Evolutionary conservation across 2,888 invertebrate genomes (phyloP), one percentile per base, ranked within the genome.

Genomic region (Ormyrus thymus): DNA sequence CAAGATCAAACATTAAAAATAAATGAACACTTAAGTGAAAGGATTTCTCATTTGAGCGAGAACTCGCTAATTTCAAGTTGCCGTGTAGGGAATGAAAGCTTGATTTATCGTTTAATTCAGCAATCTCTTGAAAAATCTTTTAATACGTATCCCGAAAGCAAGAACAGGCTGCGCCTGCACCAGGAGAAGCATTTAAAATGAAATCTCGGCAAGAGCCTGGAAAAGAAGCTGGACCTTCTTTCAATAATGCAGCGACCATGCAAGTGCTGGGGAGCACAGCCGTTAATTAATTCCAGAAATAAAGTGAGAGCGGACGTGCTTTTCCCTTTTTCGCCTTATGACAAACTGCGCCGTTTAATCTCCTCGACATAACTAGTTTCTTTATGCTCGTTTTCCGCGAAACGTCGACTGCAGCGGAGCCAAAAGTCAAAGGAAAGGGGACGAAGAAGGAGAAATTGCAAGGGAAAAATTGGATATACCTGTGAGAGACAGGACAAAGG

Each of bases 251-350:
- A 13, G n/a, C 50, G 71, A 43, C n/a, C 11, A n/a, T n/a, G n/a
- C n/a, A 61, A 50, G 10, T 29, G 29, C 29, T 29, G 1, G 29
- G 4, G 29, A 29, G 29, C 48, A 43, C 9, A 29, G 43, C 58
- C 29, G 50, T 74, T 66, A 66, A 74, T 74, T 74, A 74, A 65
- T 74, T 74, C 51, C 48, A 58, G 55, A 74, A 66, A 66, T 11
- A 51, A 66, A 74, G 66, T 66, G 59, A 50, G 56, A 11, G 53
- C 46, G 13, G 29, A 29, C 4, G 29, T 29, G 29, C 29, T 29
- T 56, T 48, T 29, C 29, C n/a, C 9, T 66, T 58, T 58, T 45
- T 53, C 55, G 64, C 50, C 59, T 62, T 73, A 48, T 29, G 58
- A 65, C 53, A 64, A 56, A 65, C 58, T 46, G 65, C 48, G 45